phyloP scores from a whole-genome alignment of 2,888 invertebrate species.

The Drosophila percnosoma region DNA sequence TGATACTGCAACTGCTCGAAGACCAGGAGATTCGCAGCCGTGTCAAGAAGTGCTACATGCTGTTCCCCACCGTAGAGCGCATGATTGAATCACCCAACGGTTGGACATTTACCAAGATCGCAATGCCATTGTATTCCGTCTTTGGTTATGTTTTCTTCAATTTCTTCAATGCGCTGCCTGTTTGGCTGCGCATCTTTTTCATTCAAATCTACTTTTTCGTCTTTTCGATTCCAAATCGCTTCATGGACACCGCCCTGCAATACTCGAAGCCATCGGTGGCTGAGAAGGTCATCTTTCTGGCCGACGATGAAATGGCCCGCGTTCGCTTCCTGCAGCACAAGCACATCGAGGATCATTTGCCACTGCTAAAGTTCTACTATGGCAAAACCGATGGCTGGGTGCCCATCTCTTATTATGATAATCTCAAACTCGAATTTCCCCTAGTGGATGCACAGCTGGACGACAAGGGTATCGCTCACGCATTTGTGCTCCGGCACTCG shows the following conservation, averaged over 20 bases:
- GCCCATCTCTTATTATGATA: slow-evolving; percentile 89
- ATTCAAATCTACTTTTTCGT: slow-evolving; percentile 87
- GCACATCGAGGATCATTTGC: slow-evolving; percentile 86
- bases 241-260: slow-evolving; percentile 86
- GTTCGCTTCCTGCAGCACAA: slow-evolving; percentile 89
- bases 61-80: slow-evolving; percentile 95
- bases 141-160: slow-evolving; percentile 85
- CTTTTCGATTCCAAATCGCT: slow-evolving; percentile 86
- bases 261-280: slow-evolving; percentile 87
- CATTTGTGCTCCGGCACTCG: slow-evolving; percentile 91
- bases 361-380: slow-evolving; percentile 92
- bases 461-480: slow-evolving; percentile 88
- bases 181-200: slow-evolving; percentile 85
- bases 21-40: slow-evolving; percentile 86
- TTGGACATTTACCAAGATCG: slow-evolving; percentile 87
- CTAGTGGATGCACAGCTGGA: slow-evolving; percentile 88
- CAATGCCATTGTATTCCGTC: slow-evolving; percentile 86
- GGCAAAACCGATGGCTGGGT: slow-evolving; percentile 93
- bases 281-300: slow-evolving; percentile 89
- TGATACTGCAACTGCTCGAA: slow-evolving; percentile 90
- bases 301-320: slow-evolving; percentile 91
- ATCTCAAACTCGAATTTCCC: slow-evolving; percentile 88
- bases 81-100: slow-evolving; percentile 92
- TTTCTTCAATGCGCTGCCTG: slow-evolving; percentile 87
- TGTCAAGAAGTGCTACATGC: slow-evolving; percentile 88